A percentile compares a stretch with the other conserved stretches of the same genome.
These are phyloP conservation scores for Sorex maritimensis DNA, from an alignment of 2,797 vertebrate genomes.

Conservation along the genomic window DNA sequence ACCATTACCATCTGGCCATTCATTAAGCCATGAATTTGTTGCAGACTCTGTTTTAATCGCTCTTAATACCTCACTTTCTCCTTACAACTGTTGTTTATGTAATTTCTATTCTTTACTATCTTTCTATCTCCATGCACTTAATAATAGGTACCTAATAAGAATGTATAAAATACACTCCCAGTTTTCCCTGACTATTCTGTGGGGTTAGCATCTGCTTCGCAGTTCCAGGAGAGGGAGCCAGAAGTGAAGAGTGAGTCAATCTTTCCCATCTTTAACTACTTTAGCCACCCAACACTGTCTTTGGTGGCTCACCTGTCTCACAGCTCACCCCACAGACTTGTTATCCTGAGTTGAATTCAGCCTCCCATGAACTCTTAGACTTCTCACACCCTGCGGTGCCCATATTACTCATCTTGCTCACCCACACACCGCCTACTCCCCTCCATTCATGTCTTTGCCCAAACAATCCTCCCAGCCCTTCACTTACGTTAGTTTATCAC, in stretches of 20 bases:
- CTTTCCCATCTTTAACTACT: slow-evolving; percentile 53
- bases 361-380: slow-evolving; percentile 64
- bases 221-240: slow-evolving; percentile 23
- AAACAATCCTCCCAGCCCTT: slow-evolving; percentile 51
- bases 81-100: neutral
- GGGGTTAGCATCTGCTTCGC: neutral
- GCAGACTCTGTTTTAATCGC: slow-evolving; percentile 16
- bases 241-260: slow-evolving; percentile 56
- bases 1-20: neutral
- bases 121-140: slow-evolving; percentile 43
- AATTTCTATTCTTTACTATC: neutral
- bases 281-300: slow-evolving; percentile 47
- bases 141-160: slow-evolving; percentile 35
- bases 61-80: slow-evolving; percentile 11
- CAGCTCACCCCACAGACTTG: slow-evolving; percentile 69
- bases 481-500: slow-evolving; percentile 63
- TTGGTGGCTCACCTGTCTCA: slow-evolving; percentile 74
- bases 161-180: neutral
- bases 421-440: slow-evolving; percentile 74
- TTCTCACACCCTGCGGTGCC: slow-evolving; percentile 38
- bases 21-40: neutral
- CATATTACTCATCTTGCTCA: slow-evolving; percentile 68
- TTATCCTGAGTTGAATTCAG: slow-evolving; percentile 66
- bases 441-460: slow-evolving; percentile 67
- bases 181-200: neutral